Evolutionary conservation across 2,888 invertebrate species (phyloP).

Genomic region (Pomacea canaliculata): DNA sequence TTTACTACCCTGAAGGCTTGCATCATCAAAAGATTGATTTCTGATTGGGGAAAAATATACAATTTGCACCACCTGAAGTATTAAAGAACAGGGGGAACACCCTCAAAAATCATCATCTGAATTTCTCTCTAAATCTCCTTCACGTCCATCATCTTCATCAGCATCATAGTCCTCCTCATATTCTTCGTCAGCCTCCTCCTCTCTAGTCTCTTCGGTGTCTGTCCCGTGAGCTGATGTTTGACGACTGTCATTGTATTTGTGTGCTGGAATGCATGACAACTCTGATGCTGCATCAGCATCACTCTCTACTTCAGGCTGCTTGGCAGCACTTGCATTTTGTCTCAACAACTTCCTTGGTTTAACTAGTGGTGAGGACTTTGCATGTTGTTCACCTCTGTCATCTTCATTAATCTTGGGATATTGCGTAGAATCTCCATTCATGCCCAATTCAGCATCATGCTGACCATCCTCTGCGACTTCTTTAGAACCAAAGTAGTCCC

Average conservation of each 20-base stretch:
- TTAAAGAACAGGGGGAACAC: no score
- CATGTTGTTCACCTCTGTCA: background rate
- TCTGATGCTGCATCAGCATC: background rate
- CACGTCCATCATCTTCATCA: constrained; percentile 31
- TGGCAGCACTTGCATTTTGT: background rate
- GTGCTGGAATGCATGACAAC: background rate
- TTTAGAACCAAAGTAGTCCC: background rate
- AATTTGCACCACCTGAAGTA: no score
- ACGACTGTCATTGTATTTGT: constrained; percentile 1
- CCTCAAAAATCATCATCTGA: constrained; percentile 41
- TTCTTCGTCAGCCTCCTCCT: constrained; percentile 27
- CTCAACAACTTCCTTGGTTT: constrained; percentile 2
- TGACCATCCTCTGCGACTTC: background rate
- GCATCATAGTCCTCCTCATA: constrained; percentile 38
- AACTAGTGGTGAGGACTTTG: background rate
- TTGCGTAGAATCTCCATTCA: background rate
- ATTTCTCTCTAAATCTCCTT: constrained; percentile 24
- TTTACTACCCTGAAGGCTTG: no score
- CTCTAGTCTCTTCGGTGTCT: constrained; percentile 5
- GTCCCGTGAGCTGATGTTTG: background rate
- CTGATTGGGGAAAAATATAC: no score
- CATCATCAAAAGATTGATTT: no score
- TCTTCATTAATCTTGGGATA: background rate
- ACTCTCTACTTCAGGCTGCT: background rate
- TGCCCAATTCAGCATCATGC: background rate